Base-by-base conservation (phyloP, 1,140 invertebrate species). In the Zaprionus taronus region DNA sequence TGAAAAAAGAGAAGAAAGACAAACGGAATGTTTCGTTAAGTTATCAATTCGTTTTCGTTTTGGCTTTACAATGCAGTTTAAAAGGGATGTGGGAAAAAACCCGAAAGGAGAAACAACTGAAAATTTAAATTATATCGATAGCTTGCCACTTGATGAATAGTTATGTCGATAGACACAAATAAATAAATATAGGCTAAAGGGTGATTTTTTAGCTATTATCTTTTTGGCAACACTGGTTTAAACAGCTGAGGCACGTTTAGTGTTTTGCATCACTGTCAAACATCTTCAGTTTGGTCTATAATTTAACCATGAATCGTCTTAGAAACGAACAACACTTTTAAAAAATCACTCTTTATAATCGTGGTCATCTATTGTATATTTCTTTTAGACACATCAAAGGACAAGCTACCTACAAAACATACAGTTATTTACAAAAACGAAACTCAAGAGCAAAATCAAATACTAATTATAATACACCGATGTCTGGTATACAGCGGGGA, bases 1-100 rank as follows among this genome's bases (percentile, higher is more conserved):
- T 47, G 81, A 80, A 80, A 71, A 83, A 80, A 77, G 70, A 84
- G 70, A 83, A 69, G 67, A 68, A 67, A 51, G 47, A 74, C 69
- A 78, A 68, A 71, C 24, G 28, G 44, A 77, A 68, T 47, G 69
- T 24, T 51, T 51, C 47, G 47, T 56, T 76, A 65, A 60, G 44
- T 62, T 56, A 49, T 36, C n/a, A 47, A 47, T 69, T 20, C 34
- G 26, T 58, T 53, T 55, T 65, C 51, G 20, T 22, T 55, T 41
- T 38, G 17, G 38, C 20, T 62, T 5, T 41, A 58, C 11, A 41
- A 44, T 31, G 53, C 11, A 36, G 41, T 1, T 38, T 36, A 28
- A 28, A 36, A 28, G 17, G 34, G 17, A 7, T n/a, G 14, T 24
- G 5, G 17, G n/a, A 49, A 64, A 53, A 64, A 34, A 9, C 22